phyloP scores from a whole-genome alignment of 2,888 invertebrate genomes.

The Rhagonycha fulva region DNA sequence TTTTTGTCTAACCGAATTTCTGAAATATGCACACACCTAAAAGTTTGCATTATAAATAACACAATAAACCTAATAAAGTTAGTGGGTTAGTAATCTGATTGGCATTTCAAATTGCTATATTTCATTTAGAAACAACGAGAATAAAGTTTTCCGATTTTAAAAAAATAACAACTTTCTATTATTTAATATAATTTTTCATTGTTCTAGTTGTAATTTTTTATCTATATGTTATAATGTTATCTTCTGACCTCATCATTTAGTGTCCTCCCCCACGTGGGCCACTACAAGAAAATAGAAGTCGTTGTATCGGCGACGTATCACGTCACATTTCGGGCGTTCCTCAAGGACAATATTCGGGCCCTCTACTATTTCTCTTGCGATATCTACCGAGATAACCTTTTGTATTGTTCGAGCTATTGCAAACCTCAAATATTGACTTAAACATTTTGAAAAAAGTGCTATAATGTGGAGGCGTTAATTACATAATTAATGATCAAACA shows the following conservation, averaged over 20 bases:
- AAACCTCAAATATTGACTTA: not conserved
- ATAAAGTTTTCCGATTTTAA: not conserved
- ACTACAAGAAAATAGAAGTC: not conserved
- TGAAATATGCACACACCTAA: not conserved
- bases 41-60: not conserved
- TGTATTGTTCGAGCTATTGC: not conserved
- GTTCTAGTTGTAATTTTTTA: not conserved
- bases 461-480: conserved; percentile 12
- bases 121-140: not conserved
- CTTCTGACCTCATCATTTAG: not conserved
- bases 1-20: not conserved
- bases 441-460: not conserved
- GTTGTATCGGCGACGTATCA: not conserved
- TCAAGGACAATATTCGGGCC: not conserved
- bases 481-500: conserved; percentile 3
- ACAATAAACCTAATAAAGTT: not conserved
- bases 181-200: not conserved
- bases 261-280: not conserved
- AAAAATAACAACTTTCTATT: not conserved
- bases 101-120: not conserved
- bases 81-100: not conserved
- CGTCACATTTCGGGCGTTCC: not conserved
- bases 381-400: not conserved
- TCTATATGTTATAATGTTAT: not conserved
- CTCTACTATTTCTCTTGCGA: not conserved